Evolutionary conservation across 2,888 invertebrate species (phyloP), one percentile per base, ranked within the genome.

Genomic region (Nudaria mundana): DNA sequence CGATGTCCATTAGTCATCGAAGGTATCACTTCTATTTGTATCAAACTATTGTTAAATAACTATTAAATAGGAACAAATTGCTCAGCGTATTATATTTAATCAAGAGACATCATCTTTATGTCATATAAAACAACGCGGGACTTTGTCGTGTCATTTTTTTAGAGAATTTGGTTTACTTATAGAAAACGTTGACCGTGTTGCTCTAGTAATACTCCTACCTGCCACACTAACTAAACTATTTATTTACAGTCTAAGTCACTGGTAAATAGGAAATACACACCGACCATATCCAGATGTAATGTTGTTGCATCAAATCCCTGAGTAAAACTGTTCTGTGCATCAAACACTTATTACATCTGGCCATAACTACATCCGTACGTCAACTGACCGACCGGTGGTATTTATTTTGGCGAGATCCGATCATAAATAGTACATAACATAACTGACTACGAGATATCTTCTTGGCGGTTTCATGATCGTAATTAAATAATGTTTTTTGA

Each of bases 321-420:
- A n/a, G n/a, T n/a, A n/a, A n/a, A n/a, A n/a, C n/a, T n/a, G n/a
- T n/a, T n/a, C n/a, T n/a, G n/a, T n/a, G n/a, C n/a, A n/a, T n/a
- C n/a, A n/a, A n/a, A n/a, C n/a, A n/a, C n/a, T n/a, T n/a, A n/a
- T n/a, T 47, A 57, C 57, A 57, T 57, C 61, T 57, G 57, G 47
- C 42, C 42, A 31, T 45, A 43, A 56, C 50, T 40, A 33, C 37
- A 30, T 26, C 25, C 31, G 48, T 63, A 59, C 66, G 66, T 63
- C 64, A 64, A 52, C 48, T 48, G 40, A 18, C 16, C 37, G 24
- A n/a, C 16, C 37, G 24, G 11, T 23, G 16, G 30, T 65, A 46
- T 65, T 64, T 64, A 59, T 61, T 54, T 65, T 64, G 63, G 66
- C 61, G 22, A 10, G 26, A 29, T 35, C n/a, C 18, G 43, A 33